Base-by-base conservation (phyloP, 1,140 invertebrate species). In the Drosophila willistoni region DNA sequence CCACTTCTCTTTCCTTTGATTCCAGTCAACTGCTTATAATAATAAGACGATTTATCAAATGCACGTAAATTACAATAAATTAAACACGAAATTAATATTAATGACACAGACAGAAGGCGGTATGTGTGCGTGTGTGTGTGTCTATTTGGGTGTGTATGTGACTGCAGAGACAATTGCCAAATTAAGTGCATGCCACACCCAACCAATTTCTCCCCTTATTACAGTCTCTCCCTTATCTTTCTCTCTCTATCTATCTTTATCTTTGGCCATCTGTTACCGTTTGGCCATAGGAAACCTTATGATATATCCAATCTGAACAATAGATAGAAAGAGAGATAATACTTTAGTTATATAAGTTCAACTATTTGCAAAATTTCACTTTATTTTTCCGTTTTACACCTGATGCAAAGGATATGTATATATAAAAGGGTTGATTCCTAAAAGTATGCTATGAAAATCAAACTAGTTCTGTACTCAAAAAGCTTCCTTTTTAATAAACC, bases 51-150 rank as follows among this genome's bases (percentile, higher is more conserved):
- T 86, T 86, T 86, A 86, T 86, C 83, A 86, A 86, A 86, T 89
- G 83, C 79, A 87, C 83, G 84, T 87, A 89, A 87, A 87, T 87
- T 89, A 87, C 77, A 87, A 87, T 87, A 89, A 87, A 87, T 87
- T 89, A 87, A 87, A 87, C 77, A 77, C 83, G 72, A 87, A 87
- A 87, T 87, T 87, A 87, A 87, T 87, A 87, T 87, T 89, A 87
- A 87, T 87, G 83, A 77, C 83, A 80, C 59, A 64, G 73, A 41
- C 79, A 84, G 83, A 63, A 73, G 44, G 56, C 63, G 57, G 73
- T 64, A 73, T 51, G 36, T 59, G 54, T 42, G 13, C 25, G 22
- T 41, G 36, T 68, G n/a, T 22, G 39, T 17, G 71, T 39, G 22
- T 34, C 44, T 33, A 41, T 54, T 44, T 47, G 39, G 39, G 60